Conservation (phyloP, 92 coral and sea anemone species). For the Epizoanthus rinbou region DNA sequence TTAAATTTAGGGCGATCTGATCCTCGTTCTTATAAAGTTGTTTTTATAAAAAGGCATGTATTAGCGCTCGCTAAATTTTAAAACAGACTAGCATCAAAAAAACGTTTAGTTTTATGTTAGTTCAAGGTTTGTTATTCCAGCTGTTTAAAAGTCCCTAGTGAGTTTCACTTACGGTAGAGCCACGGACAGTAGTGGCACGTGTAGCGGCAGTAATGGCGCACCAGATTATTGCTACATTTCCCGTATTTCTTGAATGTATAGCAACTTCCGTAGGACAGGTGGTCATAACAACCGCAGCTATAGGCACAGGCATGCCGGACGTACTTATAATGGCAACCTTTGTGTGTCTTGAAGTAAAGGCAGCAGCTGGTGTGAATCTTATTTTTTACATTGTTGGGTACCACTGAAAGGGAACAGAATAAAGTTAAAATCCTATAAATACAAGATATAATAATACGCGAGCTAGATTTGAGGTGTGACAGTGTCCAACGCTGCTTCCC, state of each 20-base stretch:
- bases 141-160: too few species aligned
- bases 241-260: background rate
- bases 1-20: too few species aligned
- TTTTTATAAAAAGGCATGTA: too few species aligned
- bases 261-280: background rate
- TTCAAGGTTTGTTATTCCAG: too few species aligned
- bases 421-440: background rate
- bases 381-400: background rate
- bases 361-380: conserved; percentile 4
- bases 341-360: background rate
- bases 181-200: conserved; percentile 5
- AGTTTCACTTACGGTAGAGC: background rate
- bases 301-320: background rate
- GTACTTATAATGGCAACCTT: conserved; percentile 11
- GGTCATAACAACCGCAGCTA: conserved; percentile 20
- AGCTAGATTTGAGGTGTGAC: too few species aligned
- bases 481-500: too few species aligned
- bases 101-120: too few species aligned
- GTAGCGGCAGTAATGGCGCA: background rate
- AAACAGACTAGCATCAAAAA: too few species aligned
- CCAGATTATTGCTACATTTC: background rate
- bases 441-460: too few species aligned
- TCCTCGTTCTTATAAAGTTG: too few species aligned
- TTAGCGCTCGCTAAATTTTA: too few species aligned
- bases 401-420: background rate